phyloP scores from a whole-genome alignment of 2,113 vertebrate genomes.

The Sinocyclocheilus rhinocerous region DNA sequence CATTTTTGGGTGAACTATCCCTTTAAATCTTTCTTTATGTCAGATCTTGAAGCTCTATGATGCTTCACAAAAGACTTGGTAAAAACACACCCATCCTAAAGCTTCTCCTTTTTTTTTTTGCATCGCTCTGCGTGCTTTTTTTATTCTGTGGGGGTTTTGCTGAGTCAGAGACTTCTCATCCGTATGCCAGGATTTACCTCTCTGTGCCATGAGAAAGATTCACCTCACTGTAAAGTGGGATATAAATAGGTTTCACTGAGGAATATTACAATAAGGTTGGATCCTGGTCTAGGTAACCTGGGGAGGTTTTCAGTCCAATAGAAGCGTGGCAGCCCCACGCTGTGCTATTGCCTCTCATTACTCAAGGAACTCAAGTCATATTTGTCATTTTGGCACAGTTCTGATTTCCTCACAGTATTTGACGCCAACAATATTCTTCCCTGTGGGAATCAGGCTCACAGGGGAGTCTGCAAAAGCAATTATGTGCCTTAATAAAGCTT shows the following conservation, averaged over 20 bases:
- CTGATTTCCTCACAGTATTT: slow-evolving; percentile 44
- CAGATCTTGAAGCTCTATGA: neutral
- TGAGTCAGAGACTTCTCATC: slow-evolving; percentile 38
- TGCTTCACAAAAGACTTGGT: neutral
- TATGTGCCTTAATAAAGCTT: slow-evolving; percentile 27
- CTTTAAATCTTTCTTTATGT: neutral
- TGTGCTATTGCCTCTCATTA: slow-evolving; percentile 57
- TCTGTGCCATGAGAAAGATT: slow-evolving; percentile 42
- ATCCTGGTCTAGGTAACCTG: slow-evolving; percentile 63
- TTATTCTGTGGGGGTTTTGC: slow-evolving; percentile 20
- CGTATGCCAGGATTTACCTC: slow-evolving; percentile 38
- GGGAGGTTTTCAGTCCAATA: slow-evolving; percentile 41
- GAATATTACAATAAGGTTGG: slow-evolving; percentile 65
- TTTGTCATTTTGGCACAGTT: slow-evolving; percentile 48
- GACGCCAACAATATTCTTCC: slow-evolving; percentile 37
- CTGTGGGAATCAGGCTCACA: slow-evolving; percentile 38
- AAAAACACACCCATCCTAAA: neutral
- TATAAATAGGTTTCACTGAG: slow-evolving; percentile 69
- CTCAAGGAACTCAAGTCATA: slow-evolving; percentile 41
- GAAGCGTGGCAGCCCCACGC: slow-evolving; percentile 49
- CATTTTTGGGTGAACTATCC: no score
- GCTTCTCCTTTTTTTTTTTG: neutral
- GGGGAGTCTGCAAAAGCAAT: slow-evolving; percentile 26
- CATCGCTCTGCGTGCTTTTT: neutral
- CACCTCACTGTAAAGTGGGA: slow-evolving; percentile 46